Evolutionary conservation across 2,888 invertebrate genomes (phyloP).

Genomic region (Sipha maydis): DNA sequence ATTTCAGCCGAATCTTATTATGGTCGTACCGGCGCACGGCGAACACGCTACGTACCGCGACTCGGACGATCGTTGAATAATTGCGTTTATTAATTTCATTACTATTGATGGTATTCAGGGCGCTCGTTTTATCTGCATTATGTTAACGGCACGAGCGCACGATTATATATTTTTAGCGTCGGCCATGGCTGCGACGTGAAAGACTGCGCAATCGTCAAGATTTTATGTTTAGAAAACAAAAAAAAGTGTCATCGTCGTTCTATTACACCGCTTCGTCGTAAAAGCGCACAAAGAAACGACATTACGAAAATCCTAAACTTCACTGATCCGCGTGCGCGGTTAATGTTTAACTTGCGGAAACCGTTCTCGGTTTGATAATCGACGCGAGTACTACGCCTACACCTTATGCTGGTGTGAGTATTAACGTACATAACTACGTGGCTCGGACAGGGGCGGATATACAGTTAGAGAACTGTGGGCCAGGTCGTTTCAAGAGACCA

Average conservation of each 20-base stretch:
- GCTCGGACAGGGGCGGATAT: too few relatives aligned
- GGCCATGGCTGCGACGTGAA: not conserved
- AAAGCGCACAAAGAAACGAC: not conserved
- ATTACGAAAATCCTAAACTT: too few relatives aligned
- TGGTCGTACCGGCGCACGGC: not conserved
- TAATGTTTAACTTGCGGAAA: too few relatives aligned
- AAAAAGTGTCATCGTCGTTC: not conserved
- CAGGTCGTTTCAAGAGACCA: too few relatives aligned
- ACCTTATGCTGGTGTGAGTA: too few relatives aligned
- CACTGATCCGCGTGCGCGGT: too few relatives aligned
- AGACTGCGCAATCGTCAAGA: not conserved
- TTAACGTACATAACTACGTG: too few relatives aligned
- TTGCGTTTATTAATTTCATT: not conserved
- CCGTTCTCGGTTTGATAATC: too few relatives aligned
- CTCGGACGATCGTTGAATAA: not conserved
- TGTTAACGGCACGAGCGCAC: too few relatives aligned
- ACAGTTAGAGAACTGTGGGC: too few relatives aligned
- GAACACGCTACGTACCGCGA: not conserved
- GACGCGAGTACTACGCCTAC: too few relatives aligned
- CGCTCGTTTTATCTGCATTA: not conserved
- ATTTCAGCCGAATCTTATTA: too few relatives aligned
- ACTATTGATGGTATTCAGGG: not conserved
- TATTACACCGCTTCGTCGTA: not conserved
- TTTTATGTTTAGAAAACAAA: not conserved
- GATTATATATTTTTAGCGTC: not conserved